Conservation (phyloP, 1,140 invertebrate species). For the Hycleus phaleratus region DNA sequence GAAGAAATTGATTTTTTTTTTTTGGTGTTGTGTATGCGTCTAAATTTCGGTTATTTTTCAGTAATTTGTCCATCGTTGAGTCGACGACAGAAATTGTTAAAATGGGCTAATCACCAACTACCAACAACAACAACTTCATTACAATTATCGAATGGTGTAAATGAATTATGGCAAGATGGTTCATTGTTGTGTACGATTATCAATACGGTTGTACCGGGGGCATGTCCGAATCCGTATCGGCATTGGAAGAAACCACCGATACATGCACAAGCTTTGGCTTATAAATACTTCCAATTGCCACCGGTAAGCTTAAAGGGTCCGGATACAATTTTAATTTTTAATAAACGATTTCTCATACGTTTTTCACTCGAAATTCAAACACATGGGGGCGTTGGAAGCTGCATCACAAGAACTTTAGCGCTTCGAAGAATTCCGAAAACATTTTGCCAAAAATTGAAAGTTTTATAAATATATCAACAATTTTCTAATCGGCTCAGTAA, state of each 20-base stretch:
- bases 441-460: too few species aligned
- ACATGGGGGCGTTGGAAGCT: too few species aligned
- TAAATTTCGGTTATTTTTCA: conserved; percentile 5
- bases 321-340: too few species aligned
- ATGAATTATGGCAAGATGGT: conserved; percentile 48
- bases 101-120: conserved; percentile 31
- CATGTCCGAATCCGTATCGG: conserved; percentile 46
- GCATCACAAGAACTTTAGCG: too few species aligned
- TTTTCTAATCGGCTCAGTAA: too few species aligned
- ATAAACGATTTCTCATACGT: too few species aligned
- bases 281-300: conserved; percentile 48
- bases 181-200: conserved; percentile 50
- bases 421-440: too few species aligned
- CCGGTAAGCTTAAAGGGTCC: conserved; percentile 39
- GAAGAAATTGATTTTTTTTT: neutral
- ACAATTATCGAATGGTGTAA: conserved; percentile 26
- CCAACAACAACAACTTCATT: conserved; percentile 18
- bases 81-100: conserved; percentile 27
- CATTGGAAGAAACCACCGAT: conserved; percentile 44
- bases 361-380: too few species aligned
- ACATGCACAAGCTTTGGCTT: conserved; percentile 49
- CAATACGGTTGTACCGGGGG: conserved; percentile 47
- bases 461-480: too few species aligned
- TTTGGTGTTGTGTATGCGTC: neutral
- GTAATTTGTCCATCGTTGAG: conserved; percentile 32